Conservation (phyloP, 2,113 vertebrate species). For the Pluvianellus socialis region DNA sequence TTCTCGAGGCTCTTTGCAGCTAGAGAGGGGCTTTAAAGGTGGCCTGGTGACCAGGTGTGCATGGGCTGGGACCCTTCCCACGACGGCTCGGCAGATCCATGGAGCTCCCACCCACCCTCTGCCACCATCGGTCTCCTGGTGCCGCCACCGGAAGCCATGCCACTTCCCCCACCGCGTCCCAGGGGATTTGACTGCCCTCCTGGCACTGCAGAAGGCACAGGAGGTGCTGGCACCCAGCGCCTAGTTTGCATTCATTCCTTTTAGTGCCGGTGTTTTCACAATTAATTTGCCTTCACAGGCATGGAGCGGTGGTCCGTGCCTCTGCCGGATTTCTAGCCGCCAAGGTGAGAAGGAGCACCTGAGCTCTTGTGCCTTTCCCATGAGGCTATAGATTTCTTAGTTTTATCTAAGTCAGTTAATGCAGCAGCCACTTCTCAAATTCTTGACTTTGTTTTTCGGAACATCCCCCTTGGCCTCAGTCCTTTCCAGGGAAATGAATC, state of each 20-base stretch:
- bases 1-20: background rate
- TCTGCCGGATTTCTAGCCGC: background rate
- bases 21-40: background rate
- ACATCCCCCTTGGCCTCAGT: no score
- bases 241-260: no score
- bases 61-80: background rate
- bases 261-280: background rate
- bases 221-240: background rate
- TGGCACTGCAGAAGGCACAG: rapidly evolving
- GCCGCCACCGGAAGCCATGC: rapidly evolving
- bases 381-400: rapidly evolving
- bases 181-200: background rate
- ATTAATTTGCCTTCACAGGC: background rate
- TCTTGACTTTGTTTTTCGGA: background rate
- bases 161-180: rapidly evolving
- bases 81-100: rapidly evolving
- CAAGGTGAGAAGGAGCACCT: background rate
- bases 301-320: no score
- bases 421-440: background rate
- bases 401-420: background rate
- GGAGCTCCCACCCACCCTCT: background rate
- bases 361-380: background rate
- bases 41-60: background rate
- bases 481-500: background rate
- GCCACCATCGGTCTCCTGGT: background rate